A percentile compares a stretch with the other conserved stretches of the same genome.
These are phyloP conservation scores for Acleris sparsana DNA, from an alignment of 2,888 invertebrate genomes.

Conservation along the genomic window DNA sequence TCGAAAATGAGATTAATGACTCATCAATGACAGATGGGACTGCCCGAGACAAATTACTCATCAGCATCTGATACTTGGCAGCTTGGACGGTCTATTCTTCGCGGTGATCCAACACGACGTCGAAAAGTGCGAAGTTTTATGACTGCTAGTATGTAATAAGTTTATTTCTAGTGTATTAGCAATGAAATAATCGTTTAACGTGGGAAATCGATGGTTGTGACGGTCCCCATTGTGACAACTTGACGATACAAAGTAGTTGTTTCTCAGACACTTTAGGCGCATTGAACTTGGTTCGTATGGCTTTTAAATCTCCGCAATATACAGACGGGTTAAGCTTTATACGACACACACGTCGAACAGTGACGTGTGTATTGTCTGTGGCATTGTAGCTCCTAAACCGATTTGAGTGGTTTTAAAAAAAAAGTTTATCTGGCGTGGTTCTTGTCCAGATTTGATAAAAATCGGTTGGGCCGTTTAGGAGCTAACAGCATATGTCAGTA, in stretches of 20 bases:
- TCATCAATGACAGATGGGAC: slow-evolving; percentile 43
- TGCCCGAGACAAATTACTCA: slow-evolving; percentile 56
- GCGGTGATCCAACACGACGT: slow-evolving; percentile 48
- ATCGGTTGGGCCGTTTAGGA: too few species aligned
- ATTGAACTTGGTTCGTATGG: too few species aligned
- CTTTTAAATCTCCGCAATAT: too few species aligned
- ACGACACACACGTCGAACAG: too few species aligned
- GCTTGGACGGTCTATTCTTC: slow-evolving; percentile 60
- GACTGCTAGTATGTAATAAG: slow-evolving; percentile 9
- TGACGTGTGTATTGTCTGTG: too few species aligned
- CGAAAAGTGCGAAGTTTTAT: slow-evolving; percentile 20
- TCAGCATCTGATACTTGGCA: slow-evolving; percentile 57
- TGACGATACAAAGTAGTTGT: slow-evolving; percentile 7
- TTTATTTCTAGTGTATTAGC: slow-evolving; percentile 14
- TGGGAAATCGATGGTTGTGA: slow-evolving; percentile 23
- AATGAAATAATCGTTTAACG: slow-evolving; percentile 3
- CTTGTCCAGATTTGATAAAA: too few species aligned
- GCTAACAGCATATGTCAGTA: too few species aligned
- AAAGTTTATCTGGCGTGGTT: too few species aligned
- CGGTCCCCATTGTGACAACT: slow-evolving; percentile 25
- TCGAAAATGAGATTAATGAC: slow-evolving; percentile 37
- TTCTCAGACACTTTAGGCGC: background rate
- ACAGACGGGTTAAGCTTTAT: too few species aligned
- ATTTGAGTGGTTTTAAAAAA: too few species aligned
- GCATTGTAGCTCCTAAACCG: too few species aligned